Evolutionary conservation across 2,888 invertebrate species (phyloP), one percentile per base, ranked within the genome.

Genomic region (Agonum fuliginosum): DNA sequence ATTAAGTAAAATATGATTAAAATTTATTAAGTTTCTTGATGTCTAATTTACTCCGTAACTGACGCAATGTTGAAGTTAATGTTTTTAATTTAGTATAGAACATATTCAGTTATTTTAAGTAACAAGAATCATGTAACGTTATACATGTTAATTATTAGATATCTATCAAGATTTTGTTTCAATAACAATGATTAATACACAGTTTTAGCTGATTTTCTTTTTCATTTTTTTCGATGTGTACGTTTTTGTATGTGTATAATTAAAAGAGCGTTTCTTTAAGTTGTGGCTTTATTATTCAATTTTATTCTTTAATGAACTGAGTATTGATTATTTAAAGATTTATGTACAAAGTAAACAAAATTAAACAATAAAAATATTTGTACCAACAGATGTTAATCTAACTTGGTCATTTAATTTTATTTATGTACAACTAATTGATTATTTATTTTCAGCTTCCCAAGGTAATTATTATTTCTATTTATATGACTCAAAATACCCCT

Each of bases 241-340:
- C 24, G 71, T 30, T 72, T 54, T 58, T 72, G 72, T 72, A 72
- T 58, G 37, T 71, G 71, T 72, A n/a, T n/a, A 72, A 72, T 72
- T 72, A 72, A 72, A 72, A 37, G 58, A 37, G 20, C 58, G 27
- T 72, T 72, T 72, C 54, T 48, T 51, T 71, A 71, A 71, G n/a
- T 51, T 48, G 10, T 58, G 41, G 54, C 58, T 72, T 72, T 72
- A 67, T 67, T 67, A 67, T 67, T 67, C n/a, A 37, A 34, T 12
- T 41, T 37, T 17, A 22, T 67, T 41, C 67, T n/a, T 22, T 67
- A 67, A 67, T 17, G 41, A 67, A 67, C 67, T 62, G 30, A 30
- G 34, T 62, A 62, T 62, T 62, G 41, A 67, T 67, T 67, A 67
- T 41, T 67, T 41, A 37, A 67, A 37, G 6, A 41, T 67, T 67